Evolutionary conservation across 37 sponge, comb jelly and placozoan species (phyloP), one percentile per base, ranked within the genome.

Genomic region (Eunapius fragilis): DNA sequence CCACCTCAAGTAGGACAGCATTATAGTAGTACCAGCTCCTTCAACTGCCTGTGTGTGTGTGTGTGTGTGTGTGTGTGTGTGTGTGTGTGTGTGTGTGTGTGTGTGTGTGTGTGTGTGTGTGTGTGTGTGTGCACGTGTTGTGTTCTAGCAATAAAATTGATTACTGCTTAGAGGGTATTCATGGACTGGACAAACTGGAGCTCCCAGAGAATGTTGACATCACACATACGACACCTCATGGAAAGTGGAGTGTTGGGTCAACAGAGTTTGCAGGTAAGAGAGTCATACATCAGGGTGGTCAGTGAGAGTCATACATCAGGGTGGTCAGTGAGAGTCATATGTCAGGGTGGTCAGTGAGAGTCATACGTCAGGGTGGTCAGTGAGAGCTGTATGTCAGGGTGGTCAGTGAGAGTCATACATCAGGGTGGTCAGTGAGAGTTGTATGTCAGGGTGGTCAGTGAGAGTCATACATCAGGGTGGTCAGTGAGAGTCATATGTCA

Each of bases 171-270:
- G 58, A 58, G 22, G 58, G 58, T 10, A 58, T 58, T 17, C 1
- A 4, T 58, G 58, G 17, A 58, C 58, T 58, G 58, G 58, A 58
- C 17, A 58, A 58, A 58, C 58, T 17, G 22, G 1, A 12, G 22
- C 19, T 58, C 22, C 36, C 37, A 76, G 14, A 71, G 19, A n/a
- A 37, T 12, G 68, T 88, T 34, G 82, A 77, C 2, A 69, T 48
- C 2, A 82, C 83, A 45, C 71, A 70, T 0, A 68, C 47, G 37
- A 68, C 87, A 7, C 49, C 80, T 3, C 91, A 91, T 31, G 91
- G 88, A n/a, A 82, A 48, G 12, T 91, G 91, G 91, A 80, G 69
- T 71, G 87, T 74, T 79, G 91, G 91, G 31, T 86, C 79, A 69
- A 69, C 83, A 25, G 41, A 72, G n/a, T 36, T 87, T 37, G 48